Evolutionary conservation across 2,113 vertebrate genomes (phyloP), one percentile per base, ranked within the genome.

Genomic region (Semicossyphus pulcher): DNA sequence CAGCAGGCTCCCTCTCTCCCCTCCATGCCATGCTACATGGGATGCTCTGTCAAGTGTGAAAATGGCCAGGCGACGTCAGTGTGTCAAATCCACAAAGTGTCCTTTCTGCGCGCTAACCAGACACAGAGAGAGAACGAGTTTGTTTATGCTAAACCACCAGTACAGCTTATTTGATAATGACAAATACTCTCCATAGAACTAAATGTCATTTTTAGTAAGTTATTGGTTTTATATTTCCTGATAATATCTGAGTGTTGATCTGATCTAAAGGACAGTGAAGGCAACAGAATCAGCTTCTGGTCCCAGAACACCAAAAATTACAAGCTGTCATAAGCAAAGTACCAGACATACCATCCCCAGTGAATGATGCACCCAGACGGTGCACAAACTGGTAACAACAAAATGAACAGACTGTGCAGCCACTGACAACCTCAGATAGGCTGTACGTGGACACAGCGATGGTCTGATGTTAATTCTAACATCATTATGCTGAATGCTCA

Each of bases 1-100:
- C 10, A 0, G 8, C 20, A 2, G 15, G 34, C 29, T 36, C 53
- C 21, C 26, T 39, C 65, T 32, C 25, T 28, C 28, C 49, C 11
- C 44, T 41, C 49, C 56, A 37, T 44, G 23, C 44, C 25, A 11
- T 37, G 49, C 53, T 41, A 20, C 71, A 58, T 37, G 75, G 36
- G 60, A 72, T 67, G 72, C 76, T 61, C 63, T 20, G 57, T 29
- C 29, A 84, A 63, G 86, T 84, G 84, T 76, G 67, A 84, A 88
- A 77, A 80, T 28, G 59, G 52, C 58, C 7, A 29, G 32, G 59
- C 47, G 25, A 59, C 78, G 59, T 62, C 63, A 39, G 12, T 7
- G 60, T 78, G 82, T 75, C 67, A 76, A 25, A 79, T 21, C 57
- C 73, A 45, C 72, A 68, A 25, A 39, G 11, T 60, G 61, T 68